A percentile compares a stretch with the other conserved stretches of the same genome.
These are phyloP conservation scores for Polia nebulosa DNA, from an alignment of 2,888 invertebrate genomes.

Conservation along the genomic window DNA sequence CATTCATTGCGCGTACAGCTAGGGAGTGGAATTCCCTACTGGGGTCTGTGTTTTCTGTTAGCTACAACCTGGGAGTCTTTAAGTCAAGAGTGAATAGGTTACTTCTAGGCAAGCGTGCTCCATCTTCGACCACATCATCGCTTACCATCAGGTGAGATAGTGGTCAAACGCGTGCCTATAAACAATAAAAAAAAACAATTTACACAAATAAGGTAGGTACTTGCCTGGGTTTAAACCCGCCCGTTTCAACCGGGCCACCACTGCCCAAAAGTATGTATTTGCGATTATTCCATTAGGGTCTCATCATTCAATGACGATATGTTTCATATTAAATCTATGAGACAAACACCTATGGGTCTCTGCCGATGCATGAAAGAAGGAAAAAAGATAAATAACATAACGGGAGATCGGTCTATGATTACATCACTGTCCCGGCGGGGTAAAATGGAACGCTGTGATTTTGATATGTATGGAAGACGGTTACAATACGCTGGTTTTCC, in stretches of 20 bases:
- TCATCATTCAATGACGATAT: conserved; percentile 68
- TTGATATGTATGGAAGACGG: conserved; percentile 53
- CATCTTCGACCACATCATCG: no score
- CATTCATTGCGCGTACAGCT: no score
- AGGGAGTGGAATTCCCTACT: no score
- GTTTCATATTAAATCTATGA: conserved; percentile 77
- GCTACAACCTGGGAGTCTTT: no score
- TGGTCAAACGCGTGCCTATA: no score
- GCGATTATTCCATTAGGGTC: conserved; percentile 60
- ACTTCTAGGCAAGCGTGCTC: no score
- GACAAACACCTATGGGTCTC: conserved; percentile 52
- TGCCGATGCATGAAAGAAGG: conserved; percentile 43
- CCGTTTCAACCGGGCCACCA: neutral
- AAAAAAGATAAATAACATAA: conserved; percentile 60
- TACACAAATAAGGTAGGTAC: no score
- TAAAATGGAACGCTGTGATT: conserved; percentile 57
- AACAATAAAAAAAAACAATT: no score
- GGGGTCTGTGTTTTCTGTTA: no score
- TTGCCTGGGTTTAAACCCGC: neutral
- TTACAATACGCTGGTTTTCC: conserved; percentile 53
- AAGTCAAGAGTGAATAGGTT: no score
- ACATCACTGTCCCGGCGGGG: conserved; percentile 61
- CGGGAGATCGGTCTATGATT: conserved; percentile 65
- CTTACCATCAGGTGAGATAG: no score
- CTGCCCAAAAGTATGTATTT: neutral